Percentiles rank a stretch among this genome's conserved stretches.
phyloP scores from a whole-genome alignment of 2,888 invertebrate species.

The Melieria omissa region DNA sequence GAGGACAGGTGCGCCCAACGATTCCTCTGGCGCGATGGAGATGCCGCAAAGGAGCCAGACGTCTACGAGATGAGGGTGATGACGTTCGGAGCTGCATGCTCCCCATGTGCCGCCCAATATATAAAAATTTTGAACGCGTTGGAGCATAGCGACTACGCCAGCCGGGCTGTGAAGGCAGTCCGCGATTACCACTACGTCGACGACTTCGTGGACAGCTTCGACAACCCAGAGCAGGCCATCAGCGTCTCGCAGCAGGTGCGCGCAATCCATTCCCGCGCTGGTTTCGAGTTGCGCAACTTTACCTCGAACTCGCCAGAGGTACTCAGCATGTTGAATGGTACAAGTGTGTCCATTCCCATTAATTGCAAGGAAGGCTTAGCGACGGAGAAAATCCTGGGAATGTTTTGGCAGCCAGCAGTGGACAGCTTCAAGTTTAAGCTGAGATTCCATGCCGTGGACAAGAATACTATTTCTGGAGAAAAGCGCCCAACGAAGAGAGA shows the following conservation, averaged over 20 bases:
- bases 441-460: neutral
- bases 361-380: too few species aligned
- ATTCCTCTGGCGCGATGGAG: slow-evolving; percentile 37
- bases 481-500: slow-evolving; percentile 3
- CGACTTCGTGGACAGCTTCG: too few species aligned
- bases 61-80: slow-evolving; percentile 41
- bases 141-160: neutral
- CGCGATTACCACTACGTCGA: too few species aligned
- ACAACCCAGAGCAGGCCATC: too few species aligned
- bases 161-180: slow-evolving; percentile 16
- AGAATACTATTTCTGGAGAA: neutral
- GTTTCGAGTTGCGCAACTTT: too few species aligned
- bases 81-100: slow-evolving; percentile 45
- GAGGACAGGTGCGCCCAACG: slow-evolving; percentile 50
- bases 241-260: too few species aligned
- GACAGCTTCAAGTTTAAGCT: slow-evolving; percentile 1
- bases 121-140: slow-evolving; percentile 42
- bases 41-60: slow-evolving; percentile 15
- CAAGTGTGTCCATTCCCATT: too few species aligned
- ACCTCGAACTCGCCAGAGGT: too few species aligned
- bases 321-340: too few species aligned
- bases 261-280: too few species aligned
- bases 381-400: neutral
- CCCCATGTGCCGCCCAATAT: slow-evolving; percentile 37
- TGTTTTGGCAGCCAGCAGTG: slow-evolving; percentile 6